Percentiles rank a stretch among this genome's conserved stretches.
Conservation (phyloP, 2,797 vertebrate genomes). For the Rhadinocentrus ornatus region DNA sequence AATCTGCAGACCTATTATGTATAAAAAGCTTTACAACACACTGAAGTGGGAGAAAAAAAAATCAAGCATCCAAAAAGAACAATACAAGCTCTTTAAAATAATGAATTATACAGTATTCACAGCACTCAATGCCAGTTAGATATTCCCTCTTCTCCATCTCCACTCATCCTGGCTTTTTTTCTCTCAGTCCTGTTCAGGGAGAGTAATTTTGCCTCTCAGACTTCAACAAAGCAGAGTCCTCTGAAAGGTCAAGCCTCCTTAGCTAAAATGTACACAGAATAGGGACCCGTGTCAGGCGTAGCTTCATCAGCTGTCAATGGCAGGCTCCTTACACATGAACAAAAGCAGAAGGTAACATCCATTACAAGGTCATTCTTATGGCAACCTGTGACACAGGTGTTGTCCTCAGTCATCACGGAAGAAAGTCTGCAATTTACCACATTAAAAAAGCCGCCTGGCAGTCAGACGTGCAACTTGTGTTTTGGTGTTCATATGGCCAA, state of each 20-base stretch:
- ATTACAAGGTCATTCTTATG: conserved; percentile 6
- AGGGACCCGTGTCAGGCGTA: conserved; percentile 46
- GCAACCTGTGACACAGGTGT: conserved; percentile 6
- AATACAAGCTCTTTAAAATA: conserved; percentile 19
- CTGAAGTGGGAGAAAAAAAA: background rate
- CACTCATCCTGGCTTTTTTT: conserved; percentile 7
- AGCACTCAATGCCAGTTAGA: conserved; percentile 1
- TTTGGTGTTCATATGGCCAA: conserved; percentile 44
- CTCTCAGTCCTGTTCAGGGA: conserved; percentile 22
- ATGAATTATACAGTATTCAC: conserved; percentile 21
- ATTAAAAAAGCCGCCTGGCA: conserved; percentile 30
- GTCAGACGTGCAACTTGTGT: conserved; percentile 49
- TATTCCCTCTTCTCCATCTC: conserved; percentile 17
- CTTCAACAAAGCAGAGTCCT: conserved; percentile 48
- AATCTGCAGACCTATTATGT: background rate
- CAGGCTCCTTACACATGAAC: conserved; percentile 16
- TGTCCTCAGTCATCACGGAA: conserved; percentile 6
- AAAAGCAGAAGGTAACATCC: conserved; percentile 31
- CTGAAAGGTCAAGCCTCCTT: conserved; percentile 41
- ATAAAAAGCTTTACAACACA: background rate
- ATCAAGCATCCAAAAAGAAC: conserved; percentile 7
- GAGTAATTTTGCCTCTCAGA: conserved; percentile 29
- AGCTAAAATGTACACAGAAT: conserved; percentile 31
- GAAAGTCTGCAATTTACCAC: conserved; percentile 19
- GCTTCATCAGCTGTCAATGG: conserved; percentile 29